phyloP scores from a whole-genome alignment of 2,888 invertebrate species.

The Drosophila birchii region DNA sequence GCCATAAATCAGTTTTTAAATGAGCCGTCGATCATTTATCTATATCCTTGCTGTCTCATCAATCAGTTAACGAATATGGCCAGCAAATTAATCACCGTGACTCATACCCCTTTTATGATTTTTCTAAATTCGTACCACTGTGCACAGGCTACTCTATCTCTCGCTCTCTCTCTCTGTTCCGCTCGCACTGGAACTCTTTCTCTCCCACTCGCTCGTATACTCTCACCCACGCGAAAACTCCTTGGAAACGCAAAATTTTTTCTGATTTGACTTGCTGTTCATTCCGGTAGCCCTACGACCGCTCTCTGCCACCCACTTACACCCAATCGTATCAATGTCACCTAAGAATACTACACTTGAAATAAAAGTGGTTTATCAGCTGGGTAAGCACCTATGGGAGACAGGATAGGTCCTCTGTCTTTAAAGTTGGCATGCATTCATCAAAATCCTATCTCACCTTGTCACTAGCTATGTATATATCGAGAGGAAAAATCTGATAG shows the following conservation, averaged over 20 bases:
- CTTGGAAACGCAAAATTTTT: conserved; percentile 14
- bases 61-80: conserved; percentile 6
- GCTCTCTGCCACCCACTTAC: not conserved
- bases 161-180: not conserved
- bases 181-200: not conserved
- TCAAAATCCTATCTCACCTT: not conserved
- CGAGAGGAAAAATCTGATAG: not conserved
- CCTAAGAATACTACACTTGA: conserved; percentile 8
- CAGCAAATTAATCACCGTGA: conserved; percentile 16
- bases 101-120: conserved; percentile 3
- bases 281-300: not conserved
- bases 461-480: not conserved
- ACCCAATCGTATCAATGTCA: conserved; percentile 14
- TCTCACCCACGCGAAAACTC: conserved; percentile 6
- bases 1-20: conserved; percentile 21
- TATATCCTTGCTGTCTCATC: conserved; percentile 13
- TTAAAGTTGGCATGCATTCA: not conserved
- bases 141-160: conserved; percentile 15
- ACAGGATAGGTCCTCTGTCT: not conserved
- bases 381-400: no score
- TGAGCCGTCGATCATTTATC: conserved; percentile 25
- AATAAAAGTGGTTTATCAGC: no score
- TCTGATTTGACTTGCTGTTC: conserved; percentile 2
- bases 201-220: not conserved
- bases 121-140: conserved; percentile 16